These are phyloP conservation scores for Seriola aureovittata DNA, from an alignment of 2,113 vertebrate species.

Conservation along the genomic window DNA sequence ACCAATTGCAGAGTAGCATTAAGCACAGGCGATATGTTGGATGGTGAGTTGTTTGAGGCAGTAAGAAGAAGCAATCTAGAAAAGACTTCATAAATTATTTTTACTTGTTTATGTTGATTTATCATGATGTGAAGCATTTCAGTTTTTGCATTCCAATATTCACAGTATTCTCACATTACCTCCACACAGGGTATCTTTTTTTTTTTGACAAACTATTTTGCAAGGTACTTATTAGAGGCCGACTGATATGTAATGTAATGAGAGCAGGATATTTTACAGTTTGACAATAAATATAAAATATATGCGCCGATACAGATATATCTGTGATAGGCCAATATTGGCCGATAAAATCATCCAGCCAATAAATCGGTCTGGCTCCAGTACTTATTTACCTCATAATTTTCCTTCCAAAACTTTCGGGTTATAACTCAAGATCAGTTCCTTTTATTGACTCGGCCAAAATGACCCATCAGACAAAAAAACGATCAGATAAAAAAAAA, in stretches of 20 bases:
- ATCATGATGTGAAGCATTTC: background rate
- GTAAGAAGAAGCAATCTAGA: slow-evolving; percentile 13
- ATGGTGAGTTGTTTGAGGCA: background rate
- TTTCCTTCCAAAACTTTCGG: background rate
- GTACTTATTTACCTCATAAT: background rate
- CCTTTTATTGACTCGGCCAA: slow-evolving; percentile 23
- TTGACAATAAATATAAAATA: too few species aligned
- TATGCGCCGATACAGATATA: too few species aligned
- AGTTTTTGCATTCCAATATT: background rate
- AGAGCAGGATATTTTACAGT: too few species aligned
- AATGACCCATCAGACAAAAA: slow-evolving; percentile 12
- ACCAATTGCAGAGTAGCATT: background rate
- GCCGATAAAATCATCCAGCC: too few species aligned
- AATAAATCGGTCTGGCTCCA: too few species aligned
- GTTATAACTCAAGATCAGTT: slow-evolving; percentile 1
- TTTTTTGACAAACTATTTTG: background rate
- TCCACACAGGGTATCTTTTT: background rate
- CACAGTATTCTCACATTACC: background rate
- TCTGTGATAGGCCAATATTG: too few species aligned
- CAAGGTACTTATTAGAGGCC: background rate
- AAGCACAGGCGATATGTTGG: too few species aligned
- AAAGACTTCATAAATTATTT: background rate
- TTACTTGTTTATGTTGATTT: background rate
- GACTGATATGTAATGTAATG: too few species aligned
- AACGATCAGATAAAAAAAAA: background rate